phyloP scores from a whole-genome alignment of 2,113 vertebrate species.

The Pionites leucogaster region DNA sequence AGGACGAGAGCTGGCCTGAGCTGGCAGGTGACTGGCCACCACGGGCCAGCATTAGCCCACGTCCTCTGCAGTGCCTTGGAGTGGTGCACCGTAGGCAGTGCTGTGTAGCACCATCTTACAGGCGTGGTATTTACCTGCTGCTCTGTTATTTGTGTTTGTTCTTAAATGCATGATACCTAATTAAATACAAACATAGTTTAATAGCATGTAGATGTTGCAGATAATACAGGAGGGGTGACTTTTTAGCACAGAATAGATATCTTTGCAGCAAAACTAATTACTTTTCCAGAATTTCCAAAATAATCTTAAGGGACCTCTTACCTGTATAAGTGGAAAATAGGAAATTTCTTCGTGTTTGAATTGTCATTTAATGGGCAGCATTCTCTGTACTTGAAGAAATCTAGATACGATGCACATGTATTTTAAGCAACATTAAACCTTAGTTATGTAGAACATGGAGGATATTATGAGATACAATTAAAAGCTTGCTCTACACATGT shows the following conservation, averaged over 20 bases:
- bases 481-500: background rate
- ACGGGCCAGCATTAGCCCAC: rapidly evolving
- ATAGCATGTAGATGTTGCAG: background rate
- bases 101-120: background rate
- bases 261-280: background rate
- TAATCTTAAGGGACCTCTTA: background rate
- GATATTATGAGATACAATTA: background rate
- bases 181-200: background rate
- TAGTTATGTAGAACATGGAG: background rate
- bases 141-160: background rate
- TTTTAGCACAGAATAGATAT: background rate
- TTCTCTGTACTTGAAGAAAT: background rate
- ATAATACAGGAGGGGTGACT: background rate
- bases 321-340: background rate
- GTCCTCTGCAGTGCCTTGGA: background rate
- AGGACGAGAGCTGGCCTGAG: background rate
- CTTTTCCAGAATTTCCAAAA: background rate
- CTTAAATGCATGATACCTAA: background rate
- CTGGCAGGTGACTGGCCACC: background rate
- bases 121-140: background rate
- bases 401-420: background rate
- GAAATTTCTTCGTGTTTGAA: background rate
- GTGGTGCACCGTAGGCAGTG: rapidly evolving
- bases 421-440: slow-evolving; percentile 3
- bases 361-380: background rate